phyloP scores from a whole-genome alignment of 2,113 vertebrate genomes.

The Bos indicus region DNA sequence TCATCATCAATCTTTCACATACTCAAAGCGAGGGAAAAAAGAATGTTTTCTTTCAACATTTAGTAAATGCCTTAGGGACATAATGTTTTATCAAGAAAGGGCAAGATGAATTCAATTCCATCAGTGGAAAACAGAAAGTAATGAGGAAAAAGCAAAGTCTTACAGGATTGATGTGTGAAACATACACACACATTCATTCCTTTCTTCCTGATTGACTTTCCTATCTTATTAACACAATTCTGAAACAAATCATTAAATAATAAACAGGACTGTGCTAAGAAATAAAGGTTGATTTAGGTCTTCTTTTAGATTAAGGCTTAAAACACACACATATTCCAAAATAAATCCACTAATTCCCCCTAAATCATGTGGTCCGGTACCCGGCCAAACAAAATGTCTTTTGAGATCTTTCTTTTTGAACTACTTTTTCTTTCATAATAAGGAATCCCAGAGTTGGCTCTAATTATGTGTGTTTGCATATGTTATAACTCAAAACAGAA shows the following conservation, averaged over 20 bases:
- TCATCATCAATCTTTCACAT: not conserved
- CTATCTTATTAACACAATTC: not conserved
- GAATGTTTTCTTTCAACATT: constrained; percentile 14
- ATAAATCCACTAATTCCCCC: not conserved
- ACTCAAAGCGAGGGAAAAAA: not conserved
- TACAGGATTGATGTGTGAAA: not conserved
- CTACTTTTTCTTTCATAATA: constrained; percentile 20
- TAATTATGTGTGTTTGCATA: constrained; percentile 29
- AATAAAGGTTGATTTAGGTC: not conserved
- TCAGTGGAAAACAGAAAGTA: not conserved
- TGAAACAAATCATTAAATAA: not conserved
- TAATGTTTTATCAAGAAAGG: not conserved
- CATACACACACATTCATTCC: not conserved
- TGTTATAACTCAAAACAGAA: not conserved
- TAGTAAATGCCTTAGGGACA: not conserved
- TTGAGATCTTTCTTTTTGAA: not conserved
- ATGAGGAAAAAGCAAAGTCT: not conserved
- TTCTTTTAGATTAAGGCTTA: not conserved
- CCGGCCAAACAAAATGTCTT: not conserved
- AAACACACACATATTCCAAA: not conserved
- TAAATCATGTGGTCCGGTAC: not conserved
- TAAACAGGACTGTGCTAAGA: not conserved
- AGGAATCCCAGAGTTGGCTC: not conserved
- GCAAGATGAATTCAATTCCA: not conserved
- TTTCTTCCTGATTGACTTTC: not conserved